These are phyloP conservation scores for Tiliqua scincoides DNA, from an alignment of 2,113 vertebrate species.

Conservation along the genomic window DNA sequence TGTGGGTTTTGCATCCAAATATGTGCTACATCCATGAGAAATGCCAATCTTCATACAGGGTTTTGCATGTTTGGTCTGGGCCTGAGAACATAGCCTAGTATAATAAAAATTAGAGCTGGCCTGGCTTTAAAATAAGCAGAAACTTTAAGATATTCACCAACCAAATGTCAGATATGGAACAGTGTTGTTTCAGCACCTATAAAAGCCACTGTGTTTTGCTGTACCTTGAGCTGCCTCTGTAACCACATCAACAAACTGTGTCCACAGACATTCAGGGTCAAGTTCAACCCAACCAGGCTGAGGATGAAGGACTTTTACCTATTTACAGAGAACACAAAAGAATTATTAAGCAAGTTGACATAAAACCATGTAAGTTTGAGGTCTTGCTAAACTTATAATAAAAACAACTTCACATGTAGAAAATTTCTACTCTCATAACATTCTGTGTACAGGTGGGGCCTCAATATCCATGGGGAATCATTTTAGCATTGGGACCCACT, in stretches of 20 bases:
- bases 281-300: constrained; percentile 87
- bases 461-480: too few species aligned
- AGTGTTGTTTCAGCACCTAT: neutral
- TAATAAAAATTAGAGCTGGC: neutral
- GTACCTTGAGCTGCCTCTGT: constrained; percentile 91
- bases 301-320: constrained; percentile 87
- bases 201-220: constrained; percentile 25
- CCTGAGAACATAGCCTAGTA: neutral
- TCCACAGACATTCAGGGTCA: constrained; percentile 90
- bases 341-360: neutral
- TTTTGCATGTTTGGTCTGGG: too few species aligned
- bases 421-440: neutral
- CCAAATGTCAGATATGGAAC: neutral
- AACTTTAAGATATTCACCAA: neutral
- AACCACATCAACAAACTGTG: constrained; percentile 84
- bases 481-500: too few species aligned
- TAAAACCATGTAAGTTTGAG: neutral
- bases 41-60: too few species aligned
- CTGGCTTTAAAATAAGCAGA: neutral
- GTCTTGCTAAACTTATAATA: neutral
- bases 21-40: too few species aligned
- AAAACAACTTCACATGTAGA: neutral
- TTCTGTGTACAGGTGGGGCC: too few species aligned
- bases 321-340: constrained; percentile 41
- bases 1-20: too few species aligned